A percentile compares a stretch with the other conserved stretches of the same genome.
phyloP scores from a whole-genome alignment of 2,797 vertebrate genomes.

The Hoplostethus atlanticus region DNA sequence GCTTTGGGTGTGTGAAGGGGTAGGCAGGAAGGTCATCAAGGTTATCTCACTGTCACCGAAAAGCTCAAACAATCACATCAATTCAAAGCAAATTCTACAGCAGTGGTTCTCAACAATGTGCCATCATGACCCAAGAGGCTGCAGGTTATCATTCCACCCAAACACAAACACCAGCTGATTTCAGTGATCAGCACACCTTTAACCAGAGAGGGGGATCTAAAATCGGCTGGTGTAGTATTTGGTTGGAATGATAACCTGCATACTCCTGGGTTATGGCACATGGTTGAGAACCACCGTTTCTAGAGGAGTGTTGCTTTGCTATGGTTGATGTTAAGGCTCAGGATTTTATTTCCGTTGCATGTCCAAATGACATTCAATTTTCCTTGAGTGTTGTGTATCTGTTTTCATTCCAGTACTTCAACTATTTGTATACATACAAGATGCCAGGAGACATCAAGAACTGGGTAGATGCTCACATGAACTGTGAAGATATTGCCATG shows the following conservation, averaged over 20 bases:
- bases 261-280: constrained; percentile 27
- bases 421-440: constrained; percentile 98
- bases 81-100: constrained; percentile 34
- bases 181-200: too few species aligned
- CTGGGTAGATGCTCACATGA: constrained; percentile 99
- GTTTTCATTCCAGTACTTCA: constrained; percentile 91
- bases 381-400: constrained; percentile 8
- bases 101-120: constrained; percentile 2
- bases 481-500: constrained; percentile 99
- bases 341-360: background rate
- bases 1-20: constrained; percentile 7
- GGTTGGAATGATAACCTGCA: constrained; percentile 3
- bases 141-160: too few species aligned
- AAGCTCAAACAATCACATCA: constrained; percentile 29
- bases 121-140: too few species aligned
- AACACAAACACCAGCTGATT: too few species aligned
- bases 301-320: too few species aligned
- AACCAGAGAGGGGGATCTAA: too few species aligned
- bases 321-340: too few species aligned
- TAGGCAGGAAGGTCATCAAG: constrained; percentile 19
- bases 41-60: constrained; percentile 54
- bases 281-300: too few species aligned
- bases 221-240: too few species aligned
- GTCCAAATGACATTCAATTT: background rate
- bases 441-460: constrained; percentile 99